Percentiles rank a stretch among this genome's conserved stretches.
These are phyloP conservation scores for Calameuta pallipes DNA, from an alignment of 2,888 invertebrate species.

Conservation along the genomic window DNA sequence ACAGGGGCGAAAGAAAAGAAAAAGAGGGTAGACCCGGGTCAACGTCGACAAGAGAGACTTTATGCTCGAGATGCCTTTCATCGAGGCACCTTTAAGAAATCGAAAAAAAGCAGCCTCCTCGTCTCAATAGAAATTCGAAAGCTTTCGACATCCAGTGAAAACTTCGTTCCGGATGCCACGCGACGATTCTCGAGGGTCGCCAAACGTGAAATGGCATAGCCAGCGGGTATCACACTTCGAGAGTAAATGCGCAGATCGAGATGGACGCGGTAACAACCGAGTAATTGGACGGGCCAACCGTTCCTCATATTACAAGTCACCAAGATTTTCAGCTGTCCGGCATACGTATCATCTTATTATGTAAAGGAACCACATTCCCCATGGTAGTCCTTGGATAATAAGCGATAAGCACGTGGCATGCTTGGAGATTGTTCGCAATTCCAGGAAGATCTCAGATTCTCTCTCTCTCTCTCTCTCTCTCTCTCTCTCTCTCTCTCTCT, in stretches of 20 bases:
- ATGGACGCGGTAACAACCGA: not conserved
- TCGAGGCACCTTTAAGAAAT: not conserved
- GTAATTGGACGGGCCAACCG: not conserved
- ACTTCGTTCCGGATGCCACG: not conserved
- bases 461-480: not conserved
- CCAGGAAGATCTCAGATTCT: not conserved
- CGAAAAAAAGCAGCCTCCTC: not conserved
- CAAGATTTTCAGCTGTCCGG: conserved; percentile 12
- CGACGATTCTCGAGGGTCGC: not conserved
- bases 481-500: too few species aligned
- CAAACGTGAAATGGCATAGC: not conserved
- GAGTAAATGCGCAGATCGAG: not conserved
- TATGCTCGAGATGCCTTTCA: not conserved
- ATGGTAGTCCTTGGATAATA: not conserved
- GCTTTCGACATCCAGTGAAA: not conserved
- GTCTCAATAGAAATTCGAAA: not conserved
- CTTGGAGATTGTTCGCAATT: not conserved
- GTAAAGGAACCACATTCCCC: conserved; percentile 7
- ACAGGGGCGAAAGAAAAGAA: not conserved
- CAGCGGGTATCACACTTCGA: not conserved
- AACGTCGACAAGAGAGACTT: not conserved
- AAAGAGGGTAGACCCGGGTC: not conserved
- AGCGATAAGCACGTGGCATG: not conserved
- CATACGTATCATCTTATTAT: conserved; percentile 22
- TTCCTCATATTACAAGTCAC: not conserved